A percentile compares a stretch with the other conserved stretches of the same genome.
Evolutionary conservation across 2,113 vertebrate genomes (phyloP).

Genomic region (Nycticryphes semicollaris): DNA sequence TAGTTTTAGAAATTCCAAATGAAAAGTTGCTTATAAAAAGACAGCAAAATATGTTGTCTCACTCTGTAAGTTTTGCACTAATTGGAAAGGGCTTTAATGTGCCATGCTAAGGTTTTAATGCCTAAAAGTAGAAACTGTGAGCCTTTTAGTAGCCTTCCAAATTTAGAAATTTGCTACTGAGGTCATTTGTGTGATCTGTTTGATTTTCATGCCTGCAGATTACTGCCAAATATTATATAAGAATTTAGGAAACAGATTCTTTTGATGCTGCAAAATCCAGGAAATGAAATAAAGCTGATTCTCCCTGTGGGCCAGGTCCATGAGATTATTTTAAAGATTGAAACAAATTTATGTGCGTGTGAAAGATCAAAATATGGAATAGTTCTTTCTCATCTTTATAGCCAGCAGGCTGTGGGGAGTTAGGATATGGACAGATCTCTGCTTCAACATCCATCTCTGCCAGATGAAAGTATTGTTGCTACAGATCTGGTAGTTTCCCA

Average conservation of each 20-base stretch:
- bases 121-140: neutral
- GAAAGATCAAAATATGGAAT: neutral
- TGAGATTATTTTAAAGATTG: neutral
- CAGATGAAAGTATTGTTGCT: neutral
- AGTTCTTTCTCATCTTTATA: neutral
- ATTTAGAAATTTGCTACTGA: neutral
- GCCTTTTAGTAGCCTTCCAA: neutral
- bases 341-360: neutral
- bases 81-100: neutral
- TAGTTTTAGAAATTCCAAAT: neutral
- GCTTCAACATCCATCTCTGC: neutral
- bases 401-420: neutral
- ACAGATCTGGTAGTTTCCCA: neutral
- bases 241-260: neutral
- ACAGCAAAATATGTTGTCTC: neutral
- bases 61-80: neutral
- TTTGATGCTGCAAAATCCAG: neutral
- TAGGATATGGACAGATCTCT: neutral
- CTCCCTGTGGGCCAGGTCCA: neutral
- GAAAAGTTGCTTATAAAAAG: neutral
- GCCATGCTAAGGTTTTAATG: neutral
- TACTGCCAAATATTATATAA: neutral
- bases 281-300: neutral
- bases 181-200: neutral
- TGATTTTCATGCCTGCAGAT: neutral